phyloP scores from a whole-genome alignment of 2,797 vertebrate species.

The Podarcis siculus region DNA sequence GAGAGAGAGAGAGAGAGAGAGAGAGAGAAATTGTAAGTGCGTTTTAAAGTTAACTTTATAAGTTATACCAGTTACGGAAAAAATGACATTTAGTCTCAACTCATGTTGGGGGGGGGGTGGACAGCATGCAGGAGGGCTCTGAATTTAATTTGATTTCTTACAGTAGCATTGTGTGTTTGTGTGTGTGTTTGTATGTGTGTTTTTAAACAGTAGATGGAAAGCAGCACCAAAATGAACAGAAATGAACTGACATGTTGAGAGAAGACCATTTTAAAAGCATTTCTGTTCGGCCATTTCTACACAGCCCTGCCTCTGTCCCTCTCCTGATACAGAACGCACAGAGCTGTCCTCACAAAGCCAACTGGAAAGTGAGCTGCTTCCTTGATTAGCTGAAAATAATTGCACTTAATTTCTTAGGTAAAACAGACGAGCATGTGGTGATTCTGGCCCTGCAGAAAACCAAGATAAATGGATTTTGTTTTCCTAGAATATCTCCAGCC shows the following conservation, averaged over 20 bases:
- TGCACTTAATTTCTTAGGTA: not conserved
- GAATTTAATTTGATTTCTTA: not conserved
- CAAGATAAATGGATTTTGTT: slow-evolving; percentile 18
- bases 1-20: no score
- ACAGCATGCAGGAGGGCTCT: not conserved
- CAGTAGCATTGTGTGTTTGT: no score
- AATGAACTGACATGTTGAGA: not conserved
- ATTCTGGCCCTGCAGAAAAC: not conserved
- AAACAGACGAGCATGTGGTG: not conserved
- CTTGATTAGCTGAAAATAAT: not conserved
- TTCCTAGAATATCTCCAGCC: slow-evolving; percentile 11
- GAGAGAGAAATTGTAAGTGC: not conserved
- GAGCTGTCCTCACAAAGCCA: not conserved
- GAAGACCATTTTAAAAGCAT: not conserved
- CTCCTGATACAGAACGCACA: no score
- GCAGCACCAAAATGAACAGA: not conserved
- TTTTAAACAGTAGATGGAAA: not conserved
- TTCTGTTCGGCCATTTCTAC: not conserved
- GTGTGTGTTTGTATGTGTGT: not conserved
- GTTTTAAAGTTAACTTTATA: not conserved
- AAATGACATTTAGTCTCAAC: not conserved
- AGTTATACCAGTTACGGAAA: not conserved
- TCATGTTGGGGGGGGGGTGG: no score
- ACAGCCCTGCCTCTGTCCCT: not conserved
- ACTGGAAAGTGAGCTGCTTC: not conserved